Percentiles rank a stretch among this genome's conserved stretches.
phyloP scores from a whole-genome alignment of 2,888 invertebrate genomes.

The Cataglyphis livida region DNA sequence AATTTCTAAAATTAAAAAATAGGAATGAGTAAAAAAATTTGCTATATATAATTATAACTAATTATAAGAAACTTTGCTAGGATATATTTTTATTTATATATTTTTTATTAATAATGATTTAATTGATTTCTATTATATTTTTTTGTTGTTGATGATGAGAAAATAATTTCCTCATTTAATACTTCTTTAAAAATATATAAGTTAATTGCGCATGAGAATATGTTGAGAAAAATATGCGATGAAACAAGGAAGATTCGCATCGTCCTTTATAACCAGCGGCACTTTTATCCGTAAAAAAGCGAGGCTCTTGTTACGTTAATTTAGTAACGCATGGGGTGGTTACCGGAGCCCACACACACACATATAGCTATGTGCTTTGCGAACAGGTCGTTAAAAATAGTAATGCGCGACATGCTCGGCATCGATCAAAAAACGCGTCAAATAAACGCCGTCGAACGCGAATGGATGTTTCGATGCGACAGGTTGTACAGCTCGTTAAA shows the following conservation, averaged over 20 bases:
- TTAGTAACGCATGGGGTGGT: constrained; percentile 24
- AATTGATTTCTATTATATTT: neutral
- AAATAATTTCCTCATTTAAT: neutral
- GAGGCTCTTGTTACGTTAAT: constrained; percentile 34
- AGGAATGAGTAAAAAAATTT: too few relatives aligned
- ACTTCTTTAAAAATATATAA: neutral
- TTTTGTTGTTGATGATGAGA: neutral
- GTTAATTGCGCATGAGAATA: neutral
- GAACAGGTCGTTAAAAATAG: constrained; percentile 29
- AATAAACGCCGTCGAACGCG: constrained; percentile 18
- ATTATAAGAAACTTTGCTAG: neutral
- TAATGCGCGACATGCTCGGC: neutral
- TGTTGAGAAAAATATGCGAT: neutral
- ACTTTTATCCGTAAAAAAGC: constrained; percentile 9
- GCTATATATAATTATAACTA: neutral
- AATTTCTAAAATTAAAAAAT: neutral
- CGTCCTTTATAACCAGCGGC: neutral
- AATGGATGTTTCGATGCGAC: constrained; percentile 15
- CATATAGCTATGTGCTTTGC: neutral
- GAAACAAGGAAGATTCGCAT: neutral
- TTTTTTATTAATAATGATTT: neutral
- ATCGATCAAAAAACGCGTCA: constrained; percentile 37
- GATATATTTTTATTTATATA: neutral
- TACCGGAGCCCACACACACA: neutral
- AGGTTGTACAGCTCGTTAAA: constrained; percentile 41